Conservation (phyloP, 2,113 vertebrate genomes). For the Gymnogyps californianus region DNA sequence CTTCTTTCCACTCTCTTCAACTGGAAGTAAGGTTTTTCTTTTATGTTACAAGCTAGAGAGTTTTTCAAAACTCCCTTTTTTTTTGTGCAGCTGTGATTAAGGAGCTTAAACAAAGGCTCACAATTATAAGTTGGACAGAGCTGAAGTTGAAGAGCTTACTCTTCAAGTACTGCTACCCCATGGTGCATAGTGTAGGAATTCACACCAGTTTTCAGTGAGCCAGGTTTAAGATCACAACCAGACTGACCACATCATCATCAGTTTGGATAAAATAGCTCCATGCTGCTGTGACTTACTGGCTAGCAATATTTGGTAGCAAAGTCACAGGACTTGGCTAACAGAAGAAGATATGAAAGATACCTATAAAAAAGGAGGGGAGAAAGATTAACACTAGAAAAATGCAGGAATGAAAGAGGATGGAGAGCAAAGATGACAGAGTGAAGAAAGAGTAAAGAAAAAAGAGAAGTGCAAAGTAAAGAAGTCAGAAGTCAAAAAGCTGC, state of each 20-base stretch:
- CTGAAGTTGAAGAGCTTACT: not conserved
- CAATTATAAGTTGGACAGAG: not conserved
- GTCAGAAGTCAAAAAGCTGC: not conserved
- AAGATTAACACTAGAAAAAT: not conserved
- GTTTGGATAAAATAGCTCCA: not conserved
- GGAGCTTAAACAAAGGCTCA: not conserved
- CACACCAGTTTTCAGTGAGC: not conserved
- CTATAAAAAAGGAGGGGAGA: not conserved
- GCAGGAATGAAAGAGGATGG: not conserved
- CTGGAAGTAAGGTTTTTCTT: not conserved
- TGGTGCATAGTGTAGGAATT: not conserved
- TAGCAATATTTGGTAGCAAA: not conserved
- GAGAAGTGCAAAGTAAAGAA: not conserved
- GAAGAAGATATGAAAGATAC: not conserved
- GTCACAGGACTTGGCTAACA: not conserved
- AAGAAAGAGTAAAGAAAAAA: not conserved
- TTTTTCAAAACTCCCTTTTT: not conserved
- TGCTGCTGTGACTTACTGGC: not conserved
- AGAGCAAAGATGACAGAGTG: not conserved
- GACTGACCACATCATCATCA: not conserved
- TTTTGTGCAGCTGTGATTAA: not conserved
- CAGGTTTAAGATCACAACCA: not conserved
- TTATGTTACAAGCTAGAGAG: not conserved
- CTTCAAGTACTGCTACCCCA: not conserved
- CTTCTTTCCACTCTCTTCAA: not conserved